A percentile compares a stretch with the other conserved stretches of the same genome.
These are phyloP conservation scores for Drosophila mettleri DNA, from an alignment of 2,888 invertebrate genomes.

Conservation along the genomic window DNA sequence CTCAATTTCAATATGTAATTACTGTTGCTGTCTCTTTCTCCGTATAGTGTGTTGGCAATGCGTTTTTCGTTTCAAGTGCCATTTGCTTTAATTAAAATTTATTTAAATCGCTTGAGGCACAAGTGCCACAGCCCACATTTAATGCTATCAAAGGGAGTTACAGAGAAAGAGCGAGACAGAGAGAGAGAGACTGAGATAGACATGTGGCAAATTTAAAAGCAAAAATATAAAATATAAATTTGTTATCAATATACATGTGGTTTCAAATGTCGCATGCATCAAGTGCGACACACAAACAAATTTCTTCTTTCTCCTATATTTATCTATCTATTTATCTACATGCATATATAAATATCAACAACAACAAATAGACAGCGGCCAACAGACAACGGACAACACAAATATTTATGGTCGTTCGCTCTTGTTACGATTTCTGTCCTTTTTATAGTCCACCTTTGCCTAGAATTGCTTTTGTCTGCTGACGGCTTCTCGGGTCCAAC, in stretches of 20 bases:
- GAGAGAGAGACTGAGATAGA: neutral
- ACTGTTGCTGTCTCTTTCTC: slow-evolving; percentile 43
- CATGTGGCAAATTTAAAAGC: neutral
- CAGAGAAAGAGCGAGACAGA: neutral
- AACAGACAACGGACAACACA: slow-evolving; percentile 14
- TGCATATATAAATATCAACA: slow-evolving; percentile 5
- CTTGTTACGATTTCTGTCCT: slow-evolving; percentile 28
- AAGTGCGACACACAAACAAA: slow-evolving; percentile 20
- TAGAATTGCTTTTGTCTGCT: slow-evolving; percentile 3
- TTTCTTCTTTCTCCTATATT: slow-evolving; percentile 1
- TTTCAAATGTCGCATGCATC: neutral
- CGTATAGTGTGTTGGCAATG: slow-evolving; percentile 60
- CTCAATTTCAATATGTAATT: slow-evolving; percentile 36
- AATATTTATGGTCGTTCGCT: slow-evolving; percentile 30
- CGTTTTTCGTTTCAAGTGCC: slow-evolving; percentile 74
- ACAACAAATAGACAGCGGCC: neutral
- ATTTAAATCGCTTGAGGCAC: slow-evolving; percentile 67
- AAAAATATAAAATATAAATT: slow-evolving; percentile 16
- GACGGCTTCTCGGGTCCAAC: neutral
- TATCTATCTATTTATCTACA: slow-evolving; percentile 1
- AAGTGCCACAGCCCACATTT: slow-evolving; percentile 40
- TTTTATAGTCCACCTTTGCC: slow-evolving; percentile 50
- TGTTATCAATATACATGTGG: neutral
- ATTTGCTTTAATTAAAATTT: slow-evolving; percentile 78
- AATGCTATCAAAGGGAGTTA: neutral